phyloP scores from a whole-genome alignment of 1,140 invertebrate species.

The Xylocopa sonorina region DNA sequence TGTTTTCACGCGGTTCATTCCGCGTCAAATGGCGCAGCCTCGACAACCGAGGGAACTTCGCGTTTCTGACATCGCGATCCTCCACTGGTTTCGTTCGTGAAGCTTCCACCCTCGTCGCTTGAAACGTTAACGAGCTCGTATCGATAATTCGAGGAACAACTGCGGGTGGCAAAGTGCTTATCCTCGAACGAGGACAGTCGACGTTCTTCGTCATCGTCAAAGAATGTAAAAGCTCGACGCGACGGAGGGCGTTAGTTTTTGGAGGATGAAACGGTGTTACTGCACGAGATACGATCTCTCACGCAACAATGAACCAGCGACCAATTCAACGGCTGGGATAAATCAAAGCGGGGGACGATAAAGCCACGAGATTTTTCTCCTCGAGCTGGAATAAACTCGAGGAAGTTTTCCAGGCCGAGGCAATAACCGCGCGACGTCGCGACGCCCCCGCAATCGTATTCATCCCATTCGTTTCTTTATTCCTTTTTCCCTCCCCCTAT shows the following conservation, averaged over 20 bases:
- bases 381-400: constrained; percentile 20
- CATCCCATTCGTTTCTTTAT: constrained; percentile 3
- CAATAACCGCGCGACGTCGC: constrained; percentile 49
- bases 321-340: constrained; percentile 32
- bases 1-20: constrained; percentile 26
- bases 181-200: too few species aligned
- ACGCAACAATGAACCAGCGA: not conserved
- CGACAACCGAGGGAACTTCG: not conserved
- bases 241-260: constrained; percentile 7
- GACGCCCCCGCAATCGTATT: constrained; percentile 45
- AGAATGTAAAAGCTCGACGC: not conserved
- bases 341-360: constrained; percentile 32
- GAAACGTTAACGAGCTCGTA: too few species aligned
- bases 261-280: constrained; percentile 34
- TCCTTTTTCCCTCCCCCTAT: not conserved
- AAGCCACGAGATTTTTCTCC: constrained; percentile 35
- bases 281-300: constrained; percentile 21
- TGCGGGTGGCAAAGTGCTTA: too few species aligned
- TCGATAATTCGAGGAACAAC: too few species aligned
- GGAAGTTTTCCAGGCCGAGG: constrained; percentile 52
- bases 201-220: not conserved
- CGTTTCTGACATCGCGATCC: not conserved
- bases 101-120: too few species aligned
- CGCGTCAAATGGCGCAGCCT: constrained; percentile 4
- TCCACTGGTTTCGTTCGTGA: not conserved